Conservation (phyloP, 1,140 invertebrate genomes). For the Bilobella aurantiaca region DNA sequence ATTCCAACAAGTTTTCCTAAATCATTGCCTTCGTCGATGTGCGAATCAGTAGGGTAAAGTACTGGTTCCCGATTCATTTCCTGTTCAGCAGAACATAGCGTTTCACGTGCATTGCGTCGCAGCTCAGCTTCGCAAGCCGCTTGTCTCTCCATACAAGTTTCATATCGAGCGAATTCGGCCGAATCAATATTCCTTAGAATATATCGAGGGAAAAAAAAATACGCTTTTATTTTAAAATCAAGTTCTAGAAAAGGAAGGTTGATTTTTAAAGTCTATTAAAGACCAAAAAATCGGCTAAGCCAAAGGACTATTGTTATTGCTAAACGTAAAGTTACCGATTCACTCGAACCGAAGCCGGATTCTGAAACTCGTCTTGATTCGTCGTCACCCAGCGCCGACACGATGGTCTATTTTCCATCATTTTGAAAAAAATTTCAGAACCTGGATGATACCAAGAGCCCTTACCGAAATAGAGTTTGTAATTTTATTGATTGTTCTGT, state of each 20-base stretch:
- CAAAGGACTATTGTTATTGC: neutral
- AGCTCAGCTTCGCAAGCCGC: conserved; percentile 4
- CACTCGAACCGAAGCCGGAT: neutral
- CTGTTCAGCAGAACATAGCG: conserved; percentile 21
- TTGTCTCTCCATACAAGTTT: conserved; percentile 20
- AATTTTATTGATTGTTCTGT: neutral
- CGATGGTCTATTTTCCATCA: conserved; percentile 20
- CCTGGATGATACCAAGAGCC: neutral
- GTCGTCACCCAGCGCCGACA: conserved; percentile 26
- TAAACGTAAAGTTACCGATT: too few relatives aligned
- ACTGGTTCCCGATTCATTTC: conserved; percentile 22
- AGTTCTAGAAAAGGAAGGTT: too few relatives aligned
- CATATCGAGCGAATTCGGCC: conserved; percentile 25
- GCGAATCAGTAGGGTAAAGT: conserved; percentile 21
- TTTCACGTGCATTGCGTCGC: conserved; percentile 6
- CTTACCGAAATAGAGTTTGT: neutral
- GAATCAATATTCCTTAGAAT: conserved; percentile 19
- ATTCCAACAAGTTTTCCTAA: too few relatives aligned
- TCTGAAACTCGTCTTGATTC: conserved; percentile 24
- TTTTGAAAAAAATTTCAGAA: neutral
- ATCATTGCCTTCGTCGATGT: conserved; percentile 21
- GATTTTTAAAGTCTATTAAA: neutral
- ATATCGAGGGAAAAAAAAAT: conserved; percentile 10
- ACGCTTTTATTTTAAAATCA: too few relatives aligned
- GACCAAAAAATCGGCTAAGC: neutral